Conservation (phyloP, 2,113 vertebrate species). For the Oriolus oriolus region DNA sequence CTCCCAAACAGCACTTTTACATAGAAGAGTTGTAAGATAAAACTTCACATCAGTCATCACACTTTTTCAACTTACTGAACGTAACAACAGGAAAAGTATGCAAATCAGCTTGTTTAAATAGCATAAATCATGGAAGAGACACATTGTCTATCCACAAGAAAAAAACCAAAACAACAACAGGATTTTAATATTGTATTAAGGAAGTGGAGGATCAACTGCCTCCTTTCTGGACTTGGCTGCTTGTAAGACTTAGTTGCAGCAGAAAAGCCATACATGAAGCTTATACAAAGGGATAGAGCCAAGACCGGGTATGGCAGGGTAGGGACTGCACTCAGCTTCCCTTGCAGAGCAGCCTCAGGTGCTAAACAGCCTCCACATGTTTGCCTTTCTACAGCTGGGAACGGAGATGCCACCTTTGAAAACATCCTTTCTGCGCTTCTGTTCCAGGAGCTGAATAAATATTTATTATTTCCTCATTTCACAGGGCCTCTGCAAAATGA, state of each 20-base stretch:
- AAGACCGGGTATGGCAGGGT: rapidly evolving
- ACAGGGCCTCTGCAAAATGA: not conserved
- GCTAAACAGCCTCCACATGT: not conserved
- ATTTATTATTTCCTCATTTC: not conserved
- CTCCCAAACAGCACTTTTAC: not conserved
- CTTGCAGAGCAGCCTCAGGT: not conserved
- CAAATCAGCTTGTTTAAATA: not conserved
- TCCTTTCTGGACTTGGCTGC: not conserved
- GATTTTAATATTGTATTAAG: not conserved
- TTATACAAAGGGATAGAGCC: not conserved
- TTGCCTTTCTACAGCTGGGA: not conserved
- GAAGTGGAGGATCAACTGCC: not conserved
- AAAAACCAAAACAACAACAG: not conserved
- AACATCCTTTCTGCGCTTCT: not conserved
- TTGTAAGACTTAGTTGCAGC: not conserved
- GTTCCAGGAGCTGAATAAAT: not conserved
- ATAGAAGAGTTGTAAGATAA: not conserved
- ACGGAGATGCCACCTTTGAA: rapidly evolving
- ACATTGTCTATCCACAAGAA: not conserved
- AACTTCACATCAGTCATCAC: not conserved
- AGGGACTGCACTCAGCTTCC: not conserved
- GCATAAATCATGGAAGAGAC: not conserved
- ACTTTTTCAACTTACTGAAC: not conserved
- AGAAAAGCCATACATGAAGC: not conserved
- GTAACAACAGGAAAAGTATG: not conserved